Conservation (phyloP, 2,888 invertebrate genomes). For the Keiferia lycopersicella region DNA sequence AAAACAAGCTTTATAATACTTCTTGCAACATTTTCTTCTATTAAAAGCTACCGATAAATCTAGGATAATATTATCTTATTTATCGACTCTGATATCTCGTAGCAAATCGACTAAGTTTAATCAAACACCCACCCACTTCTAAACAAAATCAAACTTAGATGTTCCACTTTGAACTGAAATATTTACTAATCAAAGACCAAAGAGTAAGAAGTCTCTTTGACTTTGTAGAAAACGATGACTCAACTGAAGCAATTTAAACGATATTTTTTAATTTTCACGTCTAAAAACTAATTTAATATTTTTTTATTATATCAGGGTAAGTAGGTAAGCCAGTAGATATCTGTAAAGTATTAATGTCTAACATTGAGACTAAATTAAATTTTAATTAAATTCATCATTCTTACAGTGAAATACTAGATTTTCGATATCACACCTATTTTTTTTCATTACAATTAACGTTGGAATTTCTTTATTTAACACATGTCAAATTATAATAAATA, state of each 20-base stretch:
- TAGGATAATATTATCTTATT: background rate
- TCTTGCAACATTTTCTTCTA: background rate
- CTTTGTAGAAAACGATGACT: conserved; percentile 4
- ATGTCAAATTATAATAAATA: no score
- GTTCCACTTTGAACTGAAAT: conserved; percentile 2
- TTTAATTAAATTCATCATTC: no score
- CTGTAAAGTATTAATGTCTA: no score
- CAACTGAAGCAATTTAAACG: background rate
- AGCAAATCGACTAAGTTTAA: conserved; percentile 11
- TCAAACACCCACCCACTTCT: conserved; percentile 9
- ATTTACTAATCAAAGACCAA: conserved; percentile 9
- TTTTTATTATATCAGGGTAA: no score
- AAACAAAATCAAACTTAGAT: conserved; percentile 13
- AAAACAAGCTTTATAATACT: background rate
- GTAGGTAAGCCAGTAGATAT: no score
- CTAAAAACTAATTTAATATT: no score
- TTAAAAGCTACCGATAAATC: background rate
- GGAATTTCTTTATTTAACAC: no score
- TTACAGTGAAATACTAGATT: no score
- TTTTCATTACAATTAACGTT: no score
- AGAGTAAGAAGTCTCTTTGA: conserved; percentile 1
- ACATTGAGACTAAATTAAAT: no score
- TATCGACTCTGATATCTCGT: background rate
- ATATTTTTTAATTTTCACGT: no score
- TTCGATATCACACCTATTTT: no score